Base-by-base conservation (phyloP, 2,113 vertebrate genomes). In the Odontesthes bonariensis region DNA sequence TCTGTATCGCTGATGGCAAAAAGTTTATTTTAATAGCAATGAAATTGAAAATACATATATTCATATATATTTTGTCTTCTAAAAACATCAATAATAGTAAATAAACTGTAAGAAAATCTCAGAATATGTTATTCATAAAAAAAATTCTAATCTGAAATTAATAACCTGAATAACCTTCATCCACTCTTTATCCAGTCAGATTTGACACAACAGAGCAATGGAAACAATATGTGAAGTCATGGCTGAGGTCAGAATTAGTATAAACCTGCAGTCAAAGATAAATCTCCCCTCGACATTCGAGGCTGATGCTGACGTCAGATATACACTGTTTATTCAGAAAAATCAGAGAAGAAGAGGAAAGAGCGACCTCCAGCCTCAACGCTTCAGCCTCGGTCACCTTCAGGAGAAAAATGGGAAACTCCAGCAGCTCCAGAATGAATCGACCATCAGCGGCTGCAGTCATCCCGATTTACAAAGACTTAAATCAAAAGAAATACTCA, bases 361-460 rank as follows among this genome's bases (percentile, higher is more conserved):
- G 9, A 54, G 20, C 23, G 40, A 69, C 76, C 76, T 79, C 46
- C 23, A 20, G 49, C 55, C 47, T 53, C 44, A 8, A 2, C 0
- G 0, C 11, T 3, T 31, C 32, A 40, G 19, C 23, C 54, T 46
- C 44, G 1, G 32, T 40, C 65, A 70, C 78, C 74, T 74, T 70
- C 54, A 75, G 61, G 17, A 61, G 76, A 82, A 23, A 62, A 70
- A 79, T 38, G 72, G 65, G 55, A 46, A 49, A 6, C 70, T 44
- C 17, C 47, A 7, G 61, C 54, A 33, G 31, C 35, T 33, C 47
- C 64, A 68, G 73, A 68, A 61, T 46, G 23, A 53, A 61, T 59
- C 27, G 22, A 60, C 19, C 2, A 7, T 22, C 62, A 52, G 40
- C 27, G 27, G 27, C 27, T 27, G 8, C 35, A 11, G 69, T 32